Conservation (phyloP, 2,797 vertebrate genomes). For the Rallus crepitans region DNA sequence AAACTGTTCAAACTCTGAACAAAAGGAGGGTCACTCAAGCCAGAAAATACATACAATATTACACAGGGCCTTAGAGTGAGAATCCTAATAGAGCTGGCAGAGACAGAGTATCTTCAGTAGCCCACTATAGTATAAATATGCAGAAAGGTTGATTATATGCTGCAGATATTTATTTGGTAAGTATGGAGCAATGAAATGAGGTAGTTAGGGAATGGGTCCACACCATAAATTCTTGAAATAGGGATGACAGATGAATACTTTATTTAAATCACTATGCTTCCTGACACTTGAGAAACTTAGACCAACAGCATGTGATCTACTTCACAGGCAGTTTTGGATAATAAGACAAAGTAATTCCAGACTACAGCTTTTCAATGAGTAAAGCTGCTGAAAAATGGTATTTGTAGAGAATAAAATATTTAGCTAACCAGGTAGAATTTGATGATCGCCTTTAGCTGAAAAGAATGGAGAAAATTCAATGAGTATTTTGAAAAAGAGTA, state of each 20-base stretch:
- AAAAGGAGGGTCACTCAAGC: background rate
- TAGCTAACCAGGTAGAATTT: background rate
- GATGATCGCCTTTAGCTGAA: background rate
- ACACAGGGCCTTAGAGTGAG: background rate
- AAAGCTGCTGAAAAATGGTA: slow-evolving; percentile 18
- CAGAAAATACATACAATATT: background rate
- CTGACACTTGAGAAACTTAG: background rate
- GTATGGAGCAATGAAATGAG: background rate
- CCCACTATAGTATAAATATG: background rate
- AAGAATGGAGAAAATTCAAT: slow-evolving; percentile 12
- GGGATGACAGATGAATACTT: slow-evolving; percentile 1
- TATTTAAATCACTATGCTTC: slow-evolving; percentile 8
- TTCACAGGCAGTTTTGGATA: background rate
- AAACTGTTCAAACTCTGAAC: background rate
- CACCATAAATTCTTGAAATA: background rate
- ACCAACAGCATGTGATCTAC: background rate
- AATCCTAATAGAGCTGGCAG: background rate
- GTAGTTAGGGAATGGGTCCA: background rate
- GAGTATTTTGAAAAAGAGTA: background rate
- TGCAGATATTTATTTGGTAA: background rate
- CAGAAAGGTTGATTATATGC: background rate
- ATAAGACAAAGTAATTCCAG: slow-evolving; percentile 32
- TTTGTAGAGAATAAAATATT: slow-evolving; percentile 30
- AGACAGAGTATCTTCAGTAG: background rate
- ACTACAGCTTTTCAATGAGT: background rate